Percentiles rank a stretch among this genome's conserved stretches.
phyloP scores from a whole-genome alignment of 2,113 vertebrate species.

The Macrotus californicus region DNA sequence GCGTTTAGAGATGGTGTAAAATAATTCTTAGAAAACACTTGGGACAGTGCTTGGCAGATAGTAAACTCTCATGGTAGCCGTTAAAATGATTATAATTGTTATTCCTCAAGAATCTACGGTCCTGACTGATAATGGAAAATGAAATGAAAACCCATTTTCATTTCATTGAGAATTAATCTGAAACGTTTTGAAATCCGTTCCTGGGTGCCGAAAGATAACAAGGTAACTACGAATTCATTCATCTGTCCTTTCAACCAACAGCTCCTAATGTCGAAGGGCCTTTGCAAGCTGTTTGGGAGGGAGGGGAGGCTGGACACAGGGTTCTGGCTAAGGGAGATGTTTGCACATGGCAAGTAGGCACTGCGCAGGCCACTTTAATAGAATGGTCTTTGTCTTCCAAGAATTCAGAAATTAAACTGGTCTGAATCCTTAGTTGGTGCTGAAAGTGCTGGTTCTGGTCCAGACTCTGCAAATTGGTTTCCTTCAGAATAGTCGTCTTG shows the following conservation, averaged over 20 bases:
- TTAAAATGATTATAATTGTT: background rate
- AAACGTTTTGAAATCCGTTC: slow-evolving; percentile 3
- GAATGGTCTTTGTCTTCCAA: background rate
- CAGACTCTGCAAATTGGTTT: background rate
- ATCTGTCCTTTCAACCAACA: background rate
- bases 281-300: background rate
- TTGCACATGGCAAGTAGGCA: background rate
- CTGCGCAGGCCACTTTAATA: background rate
- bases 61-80: background rate
- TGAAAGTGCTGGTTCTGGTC: background rate
- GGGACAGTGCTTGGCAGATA: background rate
- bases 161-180: background rate
- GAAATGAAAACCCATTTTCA: slow-evolving; percentile 6
- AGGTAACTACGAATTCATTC: background rate
- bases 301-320: background rate
- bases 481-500: background rate
- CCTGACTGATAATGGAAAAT: background rate
- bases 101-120: background rate
- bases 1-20: background rate
- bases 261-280: background rate
- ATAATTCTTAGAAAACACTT: background rate
- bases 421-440: background rate
- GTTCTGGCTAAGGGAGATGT: background rate
- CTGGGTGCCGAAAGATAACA: background rate
- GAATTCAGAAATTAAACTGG: background rate